Percentiles rank a stretch among this genome's conserved stretches.
phyloP scores from a whole-genome alignment of 2,888 invertebrate genomes.

The Cyclophora albipunctata region DNA sequence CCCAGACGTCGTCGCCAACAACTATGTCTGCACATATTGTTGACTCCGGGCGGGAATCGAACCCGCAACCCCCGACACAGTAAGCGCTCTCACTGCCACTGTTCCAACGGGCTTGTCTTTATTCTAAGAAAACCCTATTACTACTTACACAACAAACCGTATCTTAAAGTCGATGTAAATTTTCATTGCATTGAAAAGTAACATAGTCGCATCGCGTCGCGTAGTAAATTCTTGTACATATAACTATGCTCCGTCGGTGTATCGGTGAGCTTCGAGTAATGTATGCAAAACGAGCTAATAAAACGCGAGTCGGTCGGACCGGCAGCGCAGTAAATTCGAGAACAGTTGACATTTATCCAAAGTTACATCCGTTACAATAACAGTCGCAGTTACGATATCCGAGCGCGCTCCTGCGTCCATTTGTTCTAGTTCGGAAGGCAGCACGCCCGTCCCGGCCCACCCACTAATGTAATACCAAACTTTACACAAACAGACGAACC shows the following conservation, averaged over 20 bases:
- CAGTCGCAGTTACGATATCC: constrained; percentile 66
- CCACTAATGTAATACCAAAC: constrained; percentile 61
- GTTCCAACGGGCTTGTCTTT: too few species aligned
- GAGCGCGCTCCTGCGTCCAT: constrained; percentile 51
- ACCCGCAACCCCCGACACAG: too few species aligned
- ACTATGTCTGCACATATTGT: too few species aligned
- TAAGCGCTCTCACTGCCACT: too few species aligned
- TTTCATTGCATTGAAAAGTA: constrained; percentile 14
- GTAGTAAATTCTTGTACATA: constrained; percentile 27
- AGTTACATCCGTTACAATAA: constrained; percentile 73
- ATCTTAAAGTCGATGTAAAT: neutral
- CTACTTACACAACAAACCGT: too few species aligned
- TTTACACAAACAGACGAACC: constrained; percentile 53
- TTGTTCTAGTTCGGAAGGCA: constrained; percentile 60
- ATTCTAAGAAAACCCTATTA: too few species aligned
- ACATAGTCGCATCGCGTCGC: constrained; percentile 10
- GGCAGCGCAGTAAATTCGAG: constrained; percentile 61
- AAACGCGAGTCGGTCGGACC: constrained; percentile 52
- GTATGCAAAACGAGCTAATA: constrained; percentile 68
- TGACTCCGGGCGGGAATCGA: too few species aligned
- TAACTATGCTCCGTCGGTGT: constrained; percentile 28
- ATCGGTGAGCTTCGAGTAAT: constrained; percentile 49
- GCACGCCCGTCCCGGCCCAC: constrained; percentile 11
- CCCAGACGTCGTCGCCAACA: too few species aligned
- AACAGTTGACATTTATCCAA: constrained; percentile 72